Conservation (phyloP, 2,888 invertebrate species). For the Drosophila recens region DNA sequence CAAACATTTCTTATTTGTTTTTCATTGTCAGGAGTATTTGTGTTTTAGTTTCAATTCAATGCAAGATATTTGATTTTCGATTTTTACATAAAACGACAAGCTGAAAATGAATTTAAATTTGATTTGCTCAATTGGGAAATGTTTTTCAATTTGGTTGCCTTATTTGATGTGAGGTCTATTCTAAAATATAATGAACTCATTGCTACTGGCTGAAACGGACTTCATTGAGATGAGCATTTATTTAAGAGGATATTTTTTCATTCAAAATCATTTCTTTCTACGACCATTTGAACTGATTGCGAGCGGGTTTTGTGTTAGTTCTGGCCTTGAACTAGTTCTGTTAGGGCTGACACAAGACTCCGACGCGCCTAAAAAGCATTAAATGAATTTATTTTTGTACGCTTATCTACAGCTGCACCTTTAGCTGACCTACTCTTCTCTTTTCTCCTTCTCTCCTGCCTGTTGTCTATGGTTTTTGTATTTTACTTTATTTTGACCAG, state of each 20-base stretch:
- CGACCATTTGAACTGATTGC: slow-evolving; percentile 3
- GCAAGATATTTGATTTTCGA: slow-evolving; percentile 67
- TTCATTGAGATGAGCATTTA: slow-evolving; percentile 1
- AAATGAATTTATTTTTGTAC: slow-evolving; percentile 14
- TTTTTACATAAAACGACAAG: slow-evolving; percentile 27
- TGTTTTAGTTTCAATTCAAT: slow-evolving; percentile 29
- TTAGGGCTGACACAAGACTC: slow-evolving; percentile 4
- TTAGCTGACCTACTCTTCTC: slow-evolving; percentile 13
- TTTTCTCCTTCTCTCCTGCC: neutral
- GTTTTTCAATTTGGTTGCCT: slow-evolving; percentile 14
- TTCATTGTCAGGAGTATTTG: slow-evolving; percentile 20
- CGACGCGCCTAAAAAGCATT: slow-evolving; percentile 21
- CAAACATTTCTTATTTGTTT: neutral
- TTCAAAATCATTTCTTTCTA: neutral
- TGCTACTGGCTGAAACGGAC: neutral
- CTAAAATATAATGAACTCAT: neutral
- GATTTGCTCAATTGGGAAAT: slow-evolving; percentile 6
- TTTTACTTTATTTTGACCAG: slow-evolving; percentile 19
- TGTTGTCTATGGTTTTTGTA: slow-evolving; percentile 1
- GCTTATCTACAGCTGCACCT: slow-evolving; percentile 49
- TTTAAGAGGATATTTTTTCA: neutral
- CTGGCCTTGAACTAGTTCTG: slow-evolving; percentile 52
- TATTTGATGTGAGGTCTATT: neutral
- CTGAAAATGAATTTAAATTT: slow-evolving; percentile 26
- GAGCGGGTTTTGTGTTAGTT: slow-evolving; percentile 11